Conservation (phyloP, 2,888 invertebrate species). For the Acrocyrtus sp. region DNA sequence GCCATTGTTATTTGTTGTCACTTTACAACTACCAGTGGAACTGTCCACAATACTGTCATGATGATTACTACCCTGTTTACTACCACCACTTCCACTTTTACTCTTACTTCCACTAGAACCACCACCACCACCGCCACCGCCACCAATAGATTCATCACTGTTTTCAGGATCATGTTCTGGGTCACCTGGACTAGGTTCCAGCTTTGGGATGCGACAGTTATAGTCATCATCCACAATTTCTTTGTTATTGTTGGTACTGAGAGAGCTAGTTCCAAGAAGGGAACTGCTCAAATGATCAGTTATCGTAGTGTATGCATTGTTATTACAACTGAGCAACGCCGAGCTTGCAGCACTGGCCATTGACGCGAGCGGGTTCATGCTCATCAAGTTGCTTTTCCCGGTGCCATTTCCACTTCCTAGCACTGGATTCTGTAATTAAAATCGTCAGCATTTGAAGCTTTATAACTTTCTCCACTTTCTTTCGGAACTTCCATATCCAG, state of each 20-base stretch:
- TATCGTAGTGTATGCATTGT: constrained; percentile 41
- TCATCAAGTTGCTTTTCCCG: constrained; percentile 36
- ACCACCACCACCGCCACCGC: constrained; percentile 6
- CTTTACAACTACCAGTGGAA: constrained; percentile 39
- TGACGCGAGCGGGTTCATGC: constrained; percentile 34
- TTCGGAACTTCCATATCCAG: no score
- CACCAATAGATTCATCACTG: constrained; percentile 40
- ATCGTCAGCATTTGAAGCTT: no score
- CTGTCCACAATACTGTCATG: constrained; percentile 37
- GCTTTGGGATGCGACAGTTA: constrained; percentile 36
- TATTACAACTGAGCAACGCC: constrained; percentile 39
- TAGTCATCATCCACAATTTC: constrained; percentile 37
- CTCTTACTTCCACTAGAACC: constrained; percentile 24
- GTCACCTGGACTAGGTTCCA: constrained; percentile 33
- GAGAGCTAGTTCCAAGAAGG: constrained; percentile 18
- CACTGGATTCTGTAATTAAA: constrained; percentile 26
- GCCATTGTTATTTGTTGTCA: background rate
- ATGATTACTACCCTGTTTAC: constrained; percentile 35
- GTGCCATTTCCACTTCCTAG: constrained; percentile 10
- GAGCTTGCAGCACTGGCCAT: constrained; percentile 38
- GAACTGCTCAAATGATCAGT: constrained; percentile 28
- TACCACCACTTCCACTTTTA: constrained; percentile 18
- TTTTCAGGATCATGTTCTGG: constrained; percentile 38
- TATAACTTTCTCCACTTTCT: no score
- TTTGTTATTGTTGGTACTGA: constrained; percentile 43